phyloP scores from a whole-genome alignment of 2,797 vertebrate species.

The Tamandua tetradactyla region DNA sequence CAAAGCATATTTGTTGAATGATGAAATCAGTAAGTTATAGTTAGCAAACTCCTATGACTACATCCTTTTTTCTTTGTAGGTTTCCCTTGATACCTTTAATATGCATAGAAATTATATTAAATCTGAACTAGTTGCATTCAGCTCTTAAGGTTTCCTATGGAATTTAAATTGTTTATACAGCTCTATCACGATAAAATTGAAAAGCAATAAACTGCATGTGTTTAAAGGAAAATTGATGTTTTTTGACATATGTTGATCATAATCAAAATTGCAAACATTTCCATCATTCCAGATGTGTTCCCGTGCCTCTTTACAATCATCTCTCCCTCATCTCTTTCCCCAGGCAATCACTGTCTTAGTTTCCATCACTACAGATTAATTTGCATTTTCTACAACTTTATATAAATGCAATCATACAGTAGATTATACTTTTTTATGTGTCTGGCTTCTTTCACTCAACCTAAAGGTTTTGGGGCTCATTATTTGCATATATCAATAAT shows the following conservation, averaged over 20 bases:
- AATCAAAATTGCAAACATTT: neutral
- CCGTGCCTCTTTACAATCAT: neutral
- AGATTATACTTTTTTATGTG: neutral
- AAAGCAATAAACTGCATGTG: neutral
- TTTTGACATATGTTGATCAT: neutral
- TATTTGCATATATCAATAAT: neutral
- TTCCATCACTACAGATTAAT: neutral
- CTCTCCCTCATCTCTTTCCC: neutral
- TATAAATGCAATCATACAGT: neutral
- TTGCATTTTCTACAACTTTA: slow-evolving; percentile 11
- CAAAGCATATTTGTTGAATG: neutral
- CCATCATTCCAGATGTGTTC: neutral
- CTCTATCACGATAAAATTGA: neutral
- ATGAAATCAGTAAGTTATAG: neutral
- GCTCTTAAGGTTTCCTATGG: slow-evolving; percentile 4
- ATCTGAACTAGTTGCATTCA: neutral
- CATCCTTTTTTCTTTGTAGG: neutral
- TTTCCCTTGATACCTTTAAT: neutral
- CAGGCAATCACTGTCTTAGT: neutral
- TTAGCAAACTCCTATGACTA: neutral
- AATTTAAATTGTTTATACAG: neutral
- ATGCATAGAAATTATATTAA: neutral
- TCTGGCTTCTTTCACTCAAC: neutral
- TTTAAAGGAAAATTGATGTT: neutral
- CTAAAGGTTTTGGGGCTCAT: slow-evolving; percentile 26